Percentiles rank a stretch among this genome's conserved stretches.
These are phyloP conservation scores for Nasonovia ribisnigri DNA, from an alignment of 2,888 invertebrate genomes.

Conservation along the genomic window DNA sequence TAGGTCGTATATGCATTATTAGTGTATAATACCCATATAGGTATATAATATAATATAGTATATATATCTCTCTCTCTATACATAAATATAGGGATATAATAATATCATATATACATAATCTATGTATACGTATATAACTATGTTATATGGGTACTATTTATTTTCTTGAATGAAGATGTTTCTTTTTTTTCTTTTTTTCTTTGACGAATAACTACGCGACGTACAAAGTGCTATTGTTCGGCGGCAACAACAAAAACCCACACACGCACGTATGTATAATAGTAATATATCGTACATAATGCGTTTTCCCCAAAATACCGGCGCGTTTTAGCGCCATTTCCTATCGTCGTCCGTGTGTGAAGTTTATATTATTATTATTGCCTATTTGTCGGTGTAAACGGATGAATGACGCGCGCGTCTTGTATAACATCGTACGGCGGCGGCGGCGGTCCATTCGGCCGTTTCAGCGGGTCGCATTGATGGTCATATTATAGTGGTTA, in stretches of 20 bases:
- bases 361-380: slow-evolving; percentile 17
- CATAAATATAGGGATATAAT: not conserved
- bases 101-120: not conserved
- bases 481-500: not conserved
- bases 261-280: not conserved
- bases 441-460: slow-evolving; percentile 19
- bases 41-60: not conserved
- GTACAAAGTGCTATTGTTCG: slow-evolving; percentile 21
- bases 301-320: slow-evolving; percentile 27
- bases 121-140: not conserved
- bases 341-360: slow-evolving; percentile 36
- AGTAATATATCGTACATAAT: slow-evolving; percentile 9
- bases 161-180: slow-evolving; percentile 18
- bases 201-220: slow-evolving; percentile 22
- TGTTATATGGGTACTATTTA: not conserved
- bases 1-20: not conserved
- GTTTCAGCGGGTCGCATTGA: not conserved
- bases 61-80: not conserved
- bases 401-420: slow-evolving; percentile 34
- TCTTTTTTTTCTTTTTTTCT: not conserved
- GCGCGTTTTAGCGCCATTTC: slow-evolving; percentile 60
- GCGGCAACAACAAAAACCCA: slow-evolving; percentile 18
- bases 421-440: not conserved
- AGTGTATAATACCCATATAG: not conserved
- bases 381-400: slow-evolving; percentile 37